Evolutionary conservation across 2,113 vertebrate genomes (phyloP), one percentile per base, ranked within the genome.

Genomic region (Paratilapia polleni): DNA sequence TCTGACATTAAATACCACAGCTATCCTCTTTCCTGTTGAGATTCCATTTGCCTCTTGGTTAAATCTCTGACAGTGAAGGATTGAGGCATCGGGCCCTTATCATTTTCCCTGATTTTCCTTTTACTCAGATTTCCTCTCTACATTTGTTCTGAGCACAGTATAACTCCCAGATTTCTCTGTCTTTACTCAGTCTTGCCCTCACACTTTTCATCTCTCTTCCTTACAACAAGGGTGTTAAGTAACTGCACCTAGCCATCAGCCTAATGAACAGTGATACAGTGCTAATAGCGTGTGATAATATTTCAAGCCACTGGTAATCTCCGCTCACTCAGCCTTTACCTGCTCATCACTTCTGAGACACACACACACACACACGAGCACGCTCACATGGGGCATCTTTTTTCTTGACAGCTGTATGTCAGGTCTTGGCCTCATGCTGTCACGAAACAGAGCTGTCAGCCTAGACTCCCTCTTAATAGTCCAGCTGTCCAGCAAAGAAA

Each of bases 201-300:
- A 6, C 61, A 28, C n/a, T 57, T 47, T 87, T 75, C 80, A 78
- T 86, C 80, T 87, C 80, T 73, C 7, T 17, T 56, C 20, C 81
- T 62, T 64, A 89, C 74, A 52, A 49, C 74, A 57, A 81, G 78
- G 68, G 88, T 88, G 92, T 88, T 82, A 57, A 78, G 49, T 38
- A 83, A 58, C 87, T 83, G 80, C 74, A 74, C 76, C 82, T 64
- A 31, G 81, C 90, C 92, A 81, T 92, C 91, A 85, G 76, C 88
- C 83, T 95, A 95, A 94, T 92, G 89, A 95, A 89, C 87, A 86
- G 90, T 92, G 95, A 93, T 94, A 83, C 85, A 76, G 70, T 83
- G 91, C 90, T 93, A 95, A 92, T 94, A 90, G 93, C 90, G 78
- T 91, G 90, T 90, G 92, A 95, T 92, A 91, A 94, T 90, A 91